A percentile compares a stretch with the other conserved stretches of the same genome.
These are phyloP conservation scores for Riparia riparia DNA, from an alignment of 2,113 vertebrate genomes.

Conservation along the genomic window DNA sequence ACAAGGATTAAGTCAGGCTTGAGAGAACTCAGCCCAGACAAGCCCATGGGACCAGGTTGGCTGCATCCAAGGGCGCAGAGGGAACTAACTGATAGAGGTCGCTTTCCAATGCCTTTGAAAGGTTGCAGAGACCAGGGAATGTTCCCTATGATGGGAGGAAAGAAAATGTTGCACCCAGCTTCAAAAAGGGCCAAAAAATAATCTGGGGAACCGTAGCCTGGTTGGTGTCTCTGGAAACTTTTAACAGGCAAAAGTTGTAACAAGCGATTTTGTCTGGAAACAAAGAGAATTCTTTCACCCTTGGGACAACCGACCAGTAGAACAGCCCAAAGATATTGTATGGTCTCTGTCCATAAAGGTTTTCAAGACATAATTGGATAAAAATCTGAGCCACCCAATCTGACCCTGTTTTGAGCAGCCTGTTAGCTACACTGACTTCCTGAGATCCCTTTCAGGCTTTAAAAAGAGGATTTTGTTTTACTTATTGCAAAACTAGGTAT, in stretches of 20 bases:
- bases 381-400: background rate
- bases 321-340: background rate
- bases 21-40: background rate
- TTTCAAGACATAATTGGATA: background rate
- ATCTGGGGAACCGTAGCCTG: background rate
- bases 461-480: background rate
- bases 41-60: background rate
- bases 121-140: background rate
- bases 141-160: background rate
- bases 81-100: background rate
- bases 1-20: background rate
- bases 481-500: background rate
- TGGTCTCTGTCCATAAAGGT: background rate
- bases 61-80: background rate
- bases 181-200: background rate
- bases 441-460: background rate
- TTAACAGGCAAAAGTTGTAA: background rate
- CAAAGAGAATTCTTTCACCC: background rate
- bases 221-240: background rate
- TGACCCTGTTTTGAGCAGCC: background rate
- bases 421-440: background rate
- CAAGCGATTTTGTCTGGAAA: background rate
- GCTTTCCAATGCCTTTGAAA: background rate
- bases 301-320: accelerated
- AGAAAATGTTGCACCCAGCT: background rate